phyloP scores from a whole-genome alignment of 1,140 invertebrate genomes.

The Leptonema lineaticorne region DNA sequence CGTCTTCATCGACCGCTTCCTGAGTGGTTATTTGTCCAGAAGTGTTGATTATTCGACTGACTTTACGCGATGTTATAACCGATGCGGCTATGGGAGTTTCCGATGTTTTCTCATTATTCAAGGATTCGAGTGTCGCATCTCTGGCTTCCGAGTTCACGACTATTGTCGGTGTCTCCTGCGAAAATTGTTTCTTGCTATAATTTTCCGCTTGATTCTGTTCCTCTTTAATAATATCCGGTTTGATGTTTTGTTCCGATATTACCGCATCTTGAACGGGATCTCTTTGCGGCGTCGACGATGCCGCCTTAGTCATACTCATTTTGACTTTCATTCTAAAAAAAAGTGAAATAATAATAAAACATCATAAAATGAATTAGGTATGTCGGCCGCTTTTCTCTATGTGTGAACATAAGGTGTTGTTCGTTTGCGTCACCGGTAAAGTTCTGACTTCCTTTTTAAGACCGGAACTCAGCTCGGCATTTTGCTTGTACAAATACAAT shows the following conservation, averaged over 20 bases:
- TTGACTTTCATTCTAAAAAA: constrained; percentile 36
- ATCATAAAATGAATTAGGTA: background rate
- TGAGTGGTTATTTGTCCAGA: constrained; percentile 61
- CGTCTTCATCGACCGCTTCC: constrained; percentile 47
- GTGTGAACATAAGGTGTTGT: constrained; percentile 18
- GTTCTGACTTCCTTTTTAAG: constrained; percentile 2
- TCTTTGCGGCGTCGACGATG: constrained; percentile 8
- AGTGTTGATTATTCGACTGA: constrained; percentile 59
- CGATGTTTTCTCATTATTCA: background rate
- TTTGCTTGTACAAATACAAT: constrained; percentile 12
- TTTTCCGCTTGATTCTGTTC: constrained; percentile 26
- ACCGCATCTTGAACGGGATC: constrained; percentile 1
- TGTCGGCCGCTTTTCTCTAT: background rate
- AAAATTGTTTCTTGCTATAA: constrained; percentile 21
- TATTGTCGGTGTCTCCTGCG: background rate
- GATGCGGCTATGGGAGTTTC: constrained; percentile 43
- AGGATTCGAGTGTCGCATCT: background rate
- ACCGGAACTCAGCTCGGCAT: constrained; percentile 20
- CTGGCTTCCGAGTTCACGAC: background rate
- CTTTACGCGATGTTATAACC: constrained; percentile 58
- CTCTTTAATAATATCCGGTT: background rate
- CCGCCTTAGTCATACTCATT: constrained; percentile 23
- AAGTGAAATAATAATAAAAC: constrained; percentile 21
- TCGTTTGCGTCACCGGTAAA: constrained; percentile 2
- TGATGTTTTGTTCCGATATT: background rate